A percentile compares a stretch with the other conserved stretches of the same genome.
These are phyloP conservation scores for Elanoides forficatus DNA, from an alignment of 2,113 vertebrate genomes.

Conservation along the genomic window DNA sequence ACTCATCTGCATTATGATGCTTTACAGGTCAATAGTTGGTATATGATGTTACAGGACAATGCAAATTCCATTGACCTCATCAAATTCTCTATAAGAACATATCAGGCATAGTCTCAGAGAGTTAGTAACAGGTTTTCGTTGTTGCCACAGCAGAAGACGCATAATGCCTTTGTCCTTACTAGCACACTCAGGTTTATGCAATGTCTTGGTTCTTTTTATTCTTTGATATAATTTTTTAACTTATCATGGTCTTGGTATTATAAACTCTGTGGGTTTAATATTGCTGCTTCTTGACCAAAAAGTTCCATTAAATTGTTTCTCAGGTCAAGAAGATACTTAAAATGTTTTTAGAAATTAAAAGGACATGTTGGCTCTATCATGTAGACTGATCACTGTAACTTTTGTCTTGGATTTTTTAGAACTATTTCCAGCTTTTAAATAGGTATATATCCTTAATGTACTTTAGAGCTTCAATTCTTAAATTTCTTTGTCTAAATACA, in stretches of 20 bases:
- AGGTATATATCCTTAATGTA: background rate
- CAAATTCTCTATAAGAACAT: background rate
- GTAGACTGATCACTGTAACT: background rate
- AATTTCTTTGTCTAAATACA: background rate
- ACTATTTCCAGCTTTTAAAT: background rate
- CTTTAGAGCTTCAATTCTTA: background rate
- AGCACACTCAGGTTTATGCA: background rate
- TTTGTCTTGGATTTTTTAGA: background rate
- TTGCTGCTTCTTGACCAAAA: background rate
- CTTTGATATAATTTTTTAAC: background rate
- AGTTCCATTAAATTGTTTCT: background rate
- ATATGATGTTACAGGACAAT: background rate
- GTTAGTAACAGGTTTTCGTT: background rate
- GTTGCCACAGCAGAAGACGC: background rate
- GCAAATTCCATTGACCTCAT: background rate
- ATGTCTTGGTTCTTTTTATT: background rate
- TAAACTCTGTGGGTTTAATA: background rate
- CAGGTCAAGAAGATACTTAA: background rate
- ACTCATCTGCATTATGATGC: background rate
- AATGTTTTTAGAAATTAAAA: background rate
- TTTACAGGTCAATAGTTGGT: background rate
- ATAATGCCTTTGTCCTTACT: background rate
- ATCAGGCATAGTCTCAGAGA: background rate
- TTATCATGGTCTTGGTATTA: background rate
- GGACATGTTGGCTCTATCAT: background rate